Evolutionary conservation across 1,140 invertebrate genomes (phyloP), one percentile per base, ranked within the genome.

Genomic region (Drosophila parabipectinata): DNA sequence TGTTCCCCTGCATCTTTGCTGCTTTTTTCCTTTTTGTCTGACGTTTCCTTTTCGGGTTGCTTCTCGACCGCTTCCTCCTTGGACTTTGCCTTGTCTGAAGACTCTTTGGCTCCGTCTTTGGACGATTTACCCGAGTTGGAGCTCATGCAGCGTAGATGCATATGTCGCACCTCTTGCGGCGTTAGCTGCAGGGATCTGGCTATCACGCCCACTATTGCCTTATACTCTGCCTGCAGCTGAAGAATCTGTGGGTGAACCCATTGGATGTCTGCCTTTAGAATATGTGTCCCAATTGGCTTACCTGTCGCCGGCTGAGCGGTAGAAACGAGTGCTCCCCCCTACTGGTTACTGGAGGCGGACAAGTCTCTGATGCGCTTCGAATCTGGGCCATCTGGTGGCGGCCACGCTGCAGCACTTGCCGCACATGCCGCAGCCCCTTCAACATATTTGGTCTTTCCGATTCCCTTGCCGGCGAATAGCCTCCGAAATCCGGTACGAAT

Each of bases 211-310:
- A 82, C 82, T 48, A 93, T 84, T 14, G 92, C 92, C 63, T 90
- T 80, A 68, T 93, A 93, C 92, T 94, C 93, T 63, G 75, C 89
- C 44, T 89, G 82, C 21, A 93, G 78, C 59, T 84, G 89, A 73
- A 72, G 91, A 12, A 85, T 53, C 90, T 91, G 3, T 10, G 1
- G 1, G 8, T 18, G 15, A 34, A 5, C 12, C 0, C 3, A 7
- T 28, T 21, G 15, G 1, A 34, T 5, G 5, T 0, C n/a, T 7
- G 1, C 5, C 10, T 4, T 44, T 10, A 6, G 3, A n/a, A 12
- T 10, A 0, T 6, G 4, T 39, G 2, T 18, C 21, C 5, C 9
- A 28, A 2, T 4, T 34, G 1, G 1, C 61, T 61, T 34, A 88
- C 83, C 83, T 88, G 83, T 51, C 83, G 83, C 58, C 79, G 77